Evolutionary conservation across 2,113 vertebrate species (phyloP).

Genomic region (Neodontobutis hainanensis): DNA sequence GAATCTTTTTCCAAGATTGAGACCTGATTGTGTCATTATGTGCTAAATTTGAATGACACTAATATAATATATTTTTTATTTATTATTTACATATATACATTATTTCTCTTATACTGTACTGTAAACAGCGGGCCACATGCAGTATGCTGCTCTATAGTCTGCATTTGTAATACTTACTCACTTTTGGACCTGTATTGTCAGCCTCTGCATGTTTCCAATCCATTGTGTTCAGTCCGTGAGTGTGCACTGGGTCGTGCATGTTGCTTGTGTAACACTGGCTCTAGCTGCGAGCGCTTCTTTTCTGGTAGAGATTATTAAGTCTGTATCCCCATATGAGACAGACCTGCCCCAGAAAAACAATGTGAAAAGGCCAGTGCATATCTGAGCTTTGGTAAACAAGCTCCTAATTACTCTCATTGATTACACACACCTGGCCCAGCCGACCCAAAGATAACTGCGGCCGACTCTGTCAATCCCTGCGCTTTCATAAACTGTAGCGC

Average conservation of each 20-base stretch:
- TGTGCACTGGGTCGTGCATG: not conserved
- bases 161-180: not conserved
- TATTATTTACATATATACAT: too few species aligned
- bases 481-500: slow-evolving; percentile 15
- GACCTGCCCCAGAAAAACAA: slow-evolving; percentile 50
- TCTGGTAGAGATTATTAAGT: slow-evolving; percentile 30
- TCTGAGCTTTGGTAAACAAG: slow-evolving; percentile 65
- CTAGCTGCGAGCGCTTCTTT: slow-evolving; percentile 3
- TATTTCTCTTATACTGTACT: too few species aligned
- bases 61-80: too few species aligned
- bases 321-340: slow-evolving; percentile 34
- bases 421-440: slow-evolving; percentile 60
- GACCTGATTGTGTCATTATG: too few species aligned
- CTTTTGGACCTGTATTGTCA: not conserved
- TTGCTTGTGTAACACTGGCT: slow-evolving; percentile 7
- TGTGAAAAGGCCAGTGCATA: slow-evolving; percentile 47
- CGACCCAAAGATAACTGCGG: slow-evolving; percentile 38
- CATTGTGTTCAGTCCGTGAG: not conserved
- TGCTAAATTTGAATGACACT: too few species aligned
- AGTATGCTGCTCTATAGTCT: too few species aligned
- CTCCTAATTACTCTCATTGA: slow-evolving; percentile 66
- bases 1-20: too few species aligned
- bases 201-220: not conserved
- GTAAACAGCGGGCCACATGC: too few species aligned
- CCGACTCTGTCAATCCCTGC: slow-evolving; percentile 30